Percentiles rank a stretch among this genome's conserved stretches.
Conservation (phyloP, 2,113 vertebrate species). For the Passer domesticus region DNA sequence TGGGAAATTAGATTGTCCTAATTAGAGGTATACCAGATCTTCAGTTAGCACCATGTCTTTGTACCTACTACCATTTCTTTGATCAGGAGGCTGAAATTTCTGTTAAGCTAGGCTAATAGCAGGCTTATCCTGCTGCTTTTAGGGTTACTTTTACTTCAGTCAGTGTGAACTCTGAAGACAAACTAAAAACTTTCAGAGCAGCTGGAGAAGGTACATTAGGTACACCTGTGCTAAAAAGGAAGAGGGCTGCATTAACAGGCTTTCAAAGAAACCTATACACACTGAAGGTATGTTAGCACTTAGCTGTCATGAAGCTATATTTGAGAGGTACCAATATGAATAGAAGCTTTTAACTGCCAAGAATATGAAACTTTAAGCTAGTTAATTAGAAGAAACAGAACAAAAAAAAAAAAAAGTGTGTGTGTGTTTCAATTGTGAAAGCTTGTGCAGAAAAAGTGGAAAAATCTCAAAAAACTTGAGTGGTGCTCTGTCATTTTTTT, state of each 20-base stretch:
- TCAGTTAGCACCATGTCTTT: background rate
- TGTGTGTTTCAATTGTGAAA: background rate
- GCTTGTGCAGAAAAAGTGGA: background rate
- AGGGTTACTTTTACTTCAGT: background rate
- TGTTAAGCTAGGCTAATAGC: background rate
- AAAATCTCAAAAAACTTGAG: background rate
- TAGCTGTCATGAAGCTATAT: background rate
- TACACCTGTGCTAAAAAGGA: background rate
- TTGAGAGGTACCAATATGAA: background rate
- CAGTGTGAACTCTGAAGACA: background rate
- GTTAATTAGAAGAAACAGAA: background rate
- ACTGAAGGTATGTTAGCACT: background rate
- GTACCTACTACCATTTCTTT: background rate
- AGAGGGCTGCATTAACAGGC: background rate
- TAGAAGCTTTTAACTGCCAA: background rate
- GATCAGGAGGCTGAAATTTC: background rate
- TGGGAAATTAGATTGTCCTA: background rate
- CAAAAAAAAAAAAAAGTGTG: background rate
- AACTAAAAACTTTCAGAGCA: background rate
- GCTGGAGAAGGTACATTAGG: background rate
- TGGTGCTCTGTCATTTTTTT: background rate
- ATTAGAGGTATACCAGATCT: background rate
- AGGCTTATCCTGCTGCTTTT: background rate
- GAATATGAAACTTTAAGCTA: background rate
- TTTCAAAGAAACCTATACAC: background rate